phyloP scores from a whole-genome alignment of 2,113 vertebrate genomes.

The Rhegmatorhina hoffmannsi region DNA sequence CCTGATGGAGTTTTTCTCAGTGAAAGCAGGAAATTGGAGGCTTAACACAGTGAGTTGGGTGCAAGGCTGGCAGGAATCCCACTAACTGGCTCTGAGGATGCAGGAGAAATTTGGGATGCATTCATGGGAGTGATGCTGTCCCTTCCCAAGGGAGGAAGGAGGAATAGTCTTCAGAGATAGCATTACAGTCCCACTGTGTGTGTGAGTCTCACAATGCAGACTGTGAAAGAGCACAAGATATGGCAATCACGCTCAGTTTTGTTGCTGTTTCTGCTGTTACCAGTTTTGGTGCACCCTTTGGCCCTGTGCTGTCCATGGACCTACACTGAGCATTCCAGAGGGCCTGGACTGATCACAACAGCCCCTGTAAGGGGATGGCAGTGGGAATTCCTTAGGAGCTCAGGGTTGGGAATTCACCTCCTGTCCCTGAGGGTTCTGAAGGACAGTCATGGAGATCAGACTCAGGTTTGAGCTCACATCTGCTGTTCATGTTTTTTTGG shows the following conservation, averaged over 20 bases:
- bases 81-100: neutral
- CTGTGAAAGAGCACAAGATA: accelerated
- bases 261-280: neutral
- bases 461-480: neutral
- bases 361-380: neutral
- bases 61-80: neutral
- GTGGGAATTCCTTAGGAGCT: neutral
- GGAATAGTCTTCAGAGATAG: neutral
- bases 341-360: neutral
- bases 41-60: neutral
- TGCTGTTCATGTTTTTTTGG: neutral
- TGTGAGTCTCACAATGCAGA: neutral
- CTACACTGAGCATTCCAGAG: accelerated
- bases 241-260: neutral
- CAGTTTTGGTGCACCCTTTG: neutral
- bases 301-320: neutral
- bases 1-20: neutral
- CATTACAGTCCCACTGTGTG: accelerated
- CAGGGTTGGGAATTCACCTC: neutral
- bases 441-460: neutral
- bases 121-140: accelerated
- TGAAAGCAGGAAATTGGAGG: neutral
- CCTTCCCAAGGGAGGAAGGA: neutral
- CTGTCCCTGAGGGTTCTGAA: neutral
- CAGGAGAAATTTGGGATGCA: neutral